These are phyloP conservation scores for Darevskia mixta DNA, from an alignment of 2,797 vertebrate species.

Conservation along the genomic window DNA sequence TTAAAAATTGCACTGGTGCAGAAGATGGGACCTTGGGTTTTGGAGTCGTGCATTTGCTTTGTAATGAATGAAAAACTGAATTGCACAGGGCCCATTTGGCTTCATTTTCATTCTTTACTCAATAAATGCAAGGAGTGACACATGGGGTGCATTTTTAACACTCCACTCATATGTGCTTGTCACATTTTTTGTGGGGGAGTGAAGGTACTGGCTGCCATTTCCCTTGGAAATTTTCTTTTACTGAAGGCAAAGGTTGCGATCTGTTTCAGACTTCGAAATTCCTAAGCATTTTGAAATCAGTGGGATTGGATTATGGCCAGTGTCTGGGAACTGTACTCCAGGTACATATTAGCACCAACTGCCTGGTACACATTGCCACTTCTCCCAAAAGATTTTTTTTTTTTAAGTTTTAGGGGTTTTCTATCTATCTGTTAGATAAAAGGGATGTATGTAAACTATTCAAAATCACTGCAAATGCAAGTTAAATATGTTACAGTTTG, in stretches of 20 bases:
- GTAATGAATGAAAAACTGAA: background rate
- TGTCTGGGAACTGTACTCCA: background rate
- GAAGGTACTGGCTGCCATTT: background rate
- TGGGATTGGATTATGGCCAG: background rate
- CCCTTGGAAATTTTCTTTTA: background rate
- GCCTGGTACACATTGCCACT: too few relatives aligned
- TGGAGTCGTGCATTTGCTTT: background rate
- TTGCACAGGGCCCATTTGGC: background rate
- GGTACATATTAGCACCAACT: background rate
- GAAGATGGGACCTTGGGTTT: background rate
- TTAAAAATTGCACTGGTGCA: background rate
- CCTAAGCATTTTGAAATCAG: background rate
- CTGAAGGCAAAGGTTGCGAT: background rate
- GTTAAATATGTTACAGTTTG: background rate
- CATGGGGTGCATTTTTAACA: background rate
- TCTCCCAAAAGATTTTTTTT: too few relatives aligned
- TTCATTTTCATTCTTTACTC: background rate
- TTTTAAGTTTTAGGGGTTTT: background rate
- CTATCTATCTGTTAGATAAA: background rate
- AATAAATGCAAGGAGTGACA: background rate
- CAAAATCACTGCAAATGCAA: constrained; percentile 6
- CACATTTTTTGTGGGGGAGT: background rate
- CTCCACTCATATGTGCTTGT: background rate
- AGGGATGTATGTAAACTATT: background rate
- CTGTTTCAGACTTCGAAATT: background rate